These are phyloP conservation scores for Melinopterus prodromus DNA, from an alignment of 2,888 invertebrate species.

Conservation along the genomic window DNA sequence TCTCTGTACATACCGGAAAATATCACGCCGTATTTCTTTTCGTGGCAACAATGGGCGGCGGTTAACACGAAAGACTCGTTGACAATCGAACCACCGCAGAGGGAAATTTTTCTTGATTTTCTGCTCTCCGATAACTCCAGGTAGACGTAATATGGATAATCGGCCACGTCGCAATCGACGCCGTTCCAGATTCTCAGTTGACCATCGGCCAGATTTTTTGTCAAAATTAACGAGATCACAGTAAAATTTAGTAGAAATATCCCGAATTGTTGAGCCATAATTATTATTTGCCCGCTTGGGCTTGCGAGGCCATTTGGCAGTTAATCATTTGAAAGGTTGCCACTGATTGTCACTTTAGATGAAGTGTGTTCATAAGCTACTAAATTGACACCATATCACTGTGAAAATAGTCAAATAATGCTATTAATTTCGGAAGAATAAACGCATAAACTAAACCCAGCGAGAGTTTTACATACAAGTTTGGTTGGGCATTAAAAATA, in stretches of 20 bases:
- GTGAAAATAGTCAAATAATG: too few species aligned
- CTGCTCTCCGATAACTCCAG: background rate
- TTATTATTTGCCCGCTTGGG: background rate
- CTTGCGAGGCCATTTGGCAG: background rate
- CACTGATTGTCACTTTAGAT: background rate
- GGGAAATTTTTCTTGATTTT: slow-evolving; percentile 41
- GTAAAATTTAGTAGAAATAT: background rate
- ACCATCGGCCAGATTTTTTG: background rate
- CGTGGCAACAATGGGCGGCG: slow-evolving; percentile 48
- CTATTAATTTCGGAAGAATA: too few species aligned
- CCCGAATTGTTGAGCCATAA: background rate
- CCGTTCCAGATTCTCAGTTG: slow-evolving; percentile 47
- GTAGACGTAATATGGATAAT: slow-evolving; percentile 42
- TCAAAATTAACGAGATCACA: background rate
- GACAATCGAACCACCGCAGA: slow-evolving; percentile 49
- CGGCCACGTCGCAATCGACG: slow-evolving; percentile 39
- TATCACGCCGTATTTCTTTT: background rate
- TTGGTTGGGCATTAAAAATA: too few species aligned
- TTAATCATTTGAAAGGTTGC: background rate
- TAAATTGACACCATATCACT: too few species aligned
- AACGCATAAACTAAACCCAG: too few species aligned
- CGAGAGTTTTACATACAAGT: too few species aligned
- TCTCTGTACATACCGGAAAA: background rate
- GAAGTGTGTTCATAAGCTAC: too few species aligned
- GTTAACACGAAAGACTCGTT: slow-evolving; percentile 44